Evolutionary conservation across 2,113 vertebrate genomes (phyloP).

Genomic region (Anthoscopus minutus): DNA sequence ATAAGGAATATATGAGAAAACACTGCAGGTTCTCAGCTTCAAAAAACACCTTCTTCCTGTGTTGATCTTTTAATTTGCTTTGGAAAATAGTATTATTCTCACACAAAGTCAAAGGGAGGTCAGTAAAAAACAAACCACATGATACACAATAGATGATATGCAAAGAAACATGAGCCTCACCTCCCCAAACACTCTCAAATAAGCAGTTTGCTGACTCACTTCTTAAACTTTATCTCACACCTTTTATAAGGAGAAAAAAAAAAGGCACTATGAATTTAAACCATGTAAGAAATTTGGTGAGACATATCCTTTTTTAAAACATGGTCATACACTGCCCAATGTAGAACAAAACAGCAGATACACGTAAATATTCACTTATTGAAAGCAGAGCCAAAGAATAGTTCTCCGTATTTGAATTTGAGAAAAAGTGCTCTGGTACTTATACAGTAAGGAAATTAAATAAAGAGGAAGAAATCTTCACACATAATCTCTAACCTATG

Average conservation of each 20-base stretch:
- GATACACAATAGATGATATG: accelerated
- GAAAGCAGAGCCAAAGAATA: neutral
- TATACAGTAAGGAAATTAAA: neutral
- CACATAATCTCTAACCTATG: neutral
- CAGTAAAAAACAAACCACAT: neutral
- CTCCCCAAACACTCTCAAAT: neutral
- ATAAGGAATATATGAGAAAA: neutral
- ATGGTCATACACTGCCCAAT: neutral
- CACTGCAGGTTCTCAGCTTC: neutral
- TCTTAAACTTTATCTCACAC: neutral
- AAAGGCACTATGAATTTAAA: neutral
- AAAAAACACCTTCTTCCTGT: neutral
- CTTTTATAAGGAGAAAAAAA: neutral
- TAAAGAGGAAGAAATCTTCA: neutral
- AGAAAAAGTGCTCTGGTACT: neutral
- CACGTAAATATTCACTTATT: accelerated
- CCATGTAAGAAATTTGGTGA: neutral
- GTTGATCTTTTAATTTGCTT: accelerated
- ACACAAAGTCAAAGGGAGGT: neutral
- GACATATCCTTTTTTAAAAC: neutral
- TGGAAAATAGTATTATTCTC: neutral
- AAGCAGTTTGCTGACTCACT: neutral
- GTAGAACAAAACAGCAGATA: neutral
- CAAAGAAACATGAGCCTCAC: neutral
- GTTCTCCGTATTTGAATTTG: neutral